These are phyloP conservation scores for Hofmannophila pseudospretella DNA, from an alignment of 2,888 invertebrate species.

Conservation along the genomic window DNA sequence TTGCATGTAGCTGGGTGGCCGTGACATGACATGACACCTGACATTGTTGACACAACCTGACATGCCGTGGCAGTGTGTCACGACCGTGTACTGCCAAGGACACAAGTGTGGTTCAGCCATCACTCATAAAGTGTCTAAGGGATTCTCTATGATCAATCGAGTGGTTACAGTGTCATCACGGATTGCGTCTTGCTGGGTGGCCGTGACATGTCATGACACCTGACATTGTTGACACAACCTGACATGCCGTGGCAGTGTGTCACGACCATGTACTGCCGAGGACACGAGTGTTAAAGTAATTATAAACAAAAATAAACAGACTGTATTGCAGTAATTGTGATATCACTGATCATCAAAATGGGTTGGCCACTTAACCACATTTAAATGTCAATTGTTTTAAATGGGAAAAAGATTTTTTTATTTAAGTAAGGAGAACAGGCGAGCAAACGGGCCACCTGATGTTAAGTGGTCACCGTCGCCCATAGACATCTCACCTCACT, in stretches of 20 bases:
- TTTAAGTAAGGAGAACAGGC: too few relatives aligned
- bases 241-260: constrained; percentile 9
- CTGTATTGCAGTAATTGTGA: too few relatives aligned
- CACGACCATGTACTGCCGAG: constrained; percentile 9
- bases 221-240: constrained; percentile 15
- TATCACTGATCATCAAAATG: too few relatives aligned
- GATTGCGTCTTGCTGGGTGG: constrained; percentile 12
- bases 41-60: constrained; percentile 15
- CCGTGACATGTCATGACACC: constrained; percentile 13
- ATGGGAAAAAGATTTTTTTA: too few relatives aligned
- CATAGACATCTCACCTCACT: too few relatives aligned
- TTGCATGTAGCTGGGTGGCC: constrained; percentile 13
- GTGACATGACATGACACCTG: constrained; percentile 14
- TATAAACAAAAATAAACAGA: too few relatives aligned
- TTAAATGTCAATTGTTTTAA: too few relatives aligned
- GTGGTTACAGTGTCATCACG: not conserved
- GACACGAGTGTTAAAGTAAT: constrained; percentile 2
- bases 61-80: constrained; percentile 8
- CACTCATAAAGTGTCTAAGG: too few relatives aligned
- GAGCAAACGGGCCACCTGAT: too few relatives aligned
- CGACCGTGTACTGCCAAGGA: constrained; percentile 7
- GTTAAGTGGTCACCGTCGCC: too few relatives aligned
- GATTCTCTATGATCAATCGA: not conserved
- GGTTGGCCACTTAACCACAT: too few relatives aligned
- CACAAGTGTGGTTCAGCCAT: too few relatives aligned